A percentile compares a stretch with the other conserved stretches of the same genome.
Conservation (phyloP, 2,888 invertebrate genomes). For the Pristionchus mayeri region DNA sequence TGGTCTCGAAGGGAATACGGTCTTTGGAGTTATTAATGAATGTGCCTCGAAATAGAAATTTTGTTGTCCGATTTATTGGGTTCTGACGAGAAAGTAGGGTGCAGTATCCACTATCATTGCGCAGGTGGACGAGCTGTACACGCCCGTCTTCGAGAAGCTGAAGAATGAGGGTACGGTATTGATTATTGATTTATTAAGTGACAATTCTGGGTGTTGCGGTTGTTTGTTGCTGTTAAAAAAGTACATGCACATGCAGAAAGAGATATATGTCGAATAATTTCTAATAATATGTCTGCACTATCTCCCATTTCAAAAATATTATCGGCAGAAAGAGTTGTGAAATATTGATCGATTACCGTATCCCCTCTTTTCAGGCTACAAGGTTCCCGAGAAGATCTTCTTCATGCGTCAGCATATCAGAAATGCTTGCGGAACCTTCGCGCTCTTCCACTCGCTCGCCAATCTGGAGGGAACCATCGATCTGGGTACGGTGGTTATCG, state of each 20-base stretch:
- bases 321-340: too few relatives aligned
- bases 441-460: slow-evolving; percentile 92
- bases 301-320: too few relatives aligned
- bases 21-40: neutral
- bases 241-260: too few relatives aligned
- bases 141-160: slow-evolving; percentile 59
- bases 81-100: neutral
- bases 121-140: slow-evolving; percentile 56
- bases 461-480: slow-evolving; percentile 80
- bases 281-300: too few relatives aligned
- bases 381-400: slow-evolving; percentile 58
- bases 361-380: neutral
- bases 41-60: too few relatives aligned
- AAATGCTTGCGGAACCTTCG: slow-evolving; percentile 97
- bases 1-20: neutral
- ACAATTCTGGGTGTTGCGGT: too few relatives aligned
- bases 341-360: neutral
- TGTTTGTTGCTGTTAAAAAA: too few relatives aligned
- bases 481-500: slow-evolving; percentile 55
- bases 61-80: too few relatives aligned
- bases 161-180: slow-evolving; percentile 50
- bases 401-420: slow-evolving; percentile 82
- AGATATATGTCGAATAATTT: too few relatives aligned
- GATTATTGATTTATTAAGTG: neutral
- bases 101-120: slow-evolving; percentile 37